Evolutionary conservation across 2,113 vertebrate genomes (phyloP).

Genomic region (Aleadryas rufinucha): DNA sequence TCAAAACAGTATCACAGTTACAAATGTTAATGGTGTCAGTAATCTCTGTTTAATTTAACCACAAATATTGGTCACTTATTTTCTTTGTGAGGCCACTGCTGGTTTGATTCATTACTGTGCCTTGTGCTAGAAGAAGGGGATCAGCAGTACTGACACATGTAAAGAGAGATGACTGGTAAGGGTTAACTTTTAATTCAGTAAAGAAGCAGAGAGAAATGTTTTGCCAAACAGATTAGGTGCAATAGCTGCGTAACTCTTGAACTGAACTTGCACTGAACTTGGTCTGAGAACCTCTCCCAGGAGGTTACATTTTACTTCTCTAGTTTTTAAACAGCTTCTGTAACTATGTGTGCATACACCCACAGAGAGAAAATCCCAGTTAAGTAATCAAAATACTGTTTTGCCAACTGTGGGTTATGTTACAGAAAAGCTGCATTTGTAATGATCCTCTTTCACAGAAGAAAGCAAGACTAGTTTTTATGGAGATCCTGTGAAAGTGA

Average conservation of each 20-base stretch:
- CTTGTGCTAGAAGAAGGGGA: neutral
- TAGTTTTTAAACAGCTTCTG: conserved; percentile 1
- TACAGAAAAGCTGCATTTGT: neutral
- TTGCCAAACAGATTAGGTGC: neutral
- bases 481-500: neutral
- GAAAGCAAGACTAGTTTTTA: neutral
- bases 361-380: conserved; percentile 3
- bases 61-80: neutral
- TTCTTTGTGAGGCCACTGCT: neutral
- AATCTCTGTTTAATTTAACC: neutral
- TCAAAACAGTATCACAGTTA: neutral
- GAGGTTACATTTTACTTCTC: neutral
- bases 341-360: neutral
- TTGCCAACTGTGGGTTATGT: conserved; percentile 12
- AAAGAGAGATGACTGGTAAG: neutral
- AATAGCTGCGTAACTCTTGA: neutral
- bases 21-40: neutral
- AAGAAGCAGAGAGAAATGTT: neutral
- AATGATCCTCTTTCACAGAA: neutral
- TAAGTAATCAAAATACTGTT: conserved; percentile 11
- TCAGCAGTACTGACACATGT: neutral
- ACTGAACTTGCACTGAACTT: neutral
- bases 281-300: neutral
- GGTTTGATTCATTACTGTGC: neutral
- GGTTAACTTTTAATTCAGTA: conserved; percentile 29